Conservation (phyloP, 2,888 invertebrate genomes). For the Polydrusus tereticollis region DNA sequence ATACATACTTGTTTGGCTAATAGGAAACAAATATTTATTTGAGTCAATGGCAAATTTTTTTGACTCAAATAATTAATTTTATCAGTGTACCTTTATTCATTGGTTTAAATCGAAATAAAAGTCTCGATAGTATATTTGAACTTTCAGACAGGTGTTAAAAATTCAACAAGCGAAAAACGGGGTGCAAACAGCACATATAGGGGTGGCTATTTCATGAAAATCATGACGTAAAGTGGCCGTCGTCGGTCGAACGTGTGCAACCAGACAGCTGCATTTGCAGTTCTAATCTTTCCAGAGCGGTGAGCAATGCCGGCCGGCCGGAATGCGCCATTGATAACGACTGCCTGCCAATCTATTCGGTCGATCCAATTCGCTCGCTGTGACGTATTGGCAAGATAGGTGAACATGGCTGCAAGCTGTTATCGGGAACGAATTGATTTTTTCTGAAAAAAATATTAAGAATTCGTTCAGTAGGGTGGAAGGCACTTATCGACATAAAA, state of each 20-base stretch:
- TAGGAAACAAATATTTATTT: too few species aligned
- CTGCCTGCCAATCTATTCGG: slow-evolving; percentile 22
- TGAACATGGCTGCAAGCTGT: background rate
- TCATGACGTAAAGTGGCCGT: slow-evolving; percentile 14
- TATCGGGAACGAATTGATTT: slow-evolving; percentile 5
- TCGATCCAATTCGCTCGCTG: slow-evolving; percentile 23
- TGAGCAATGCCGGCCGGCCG: slow-evolving; percentile 22
- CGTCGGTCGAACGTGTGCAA: slow-evolving; percentile 19
- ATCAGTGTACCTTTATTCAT: too few species aligned
- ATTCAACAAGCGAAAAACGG: slow-evolving; percentile 20
- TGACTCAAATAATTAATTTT: too few species aligned
- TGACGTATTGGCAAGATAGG: slow-evolving; percentile 25
- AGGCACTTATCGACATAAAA: too few species aligned
- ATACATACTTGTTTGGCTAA: too few species aligned
- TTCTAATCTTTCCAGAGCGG: slow-evolving; percentile 32
- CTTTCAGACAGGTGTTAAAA: slow-evolving; percentile 11
- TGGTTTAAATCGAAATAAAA: too few species aligned
- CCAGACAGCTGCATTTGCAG: slow-evolving; percentile 34
- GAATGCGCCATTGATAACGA: slow-evolving; percentile 27
- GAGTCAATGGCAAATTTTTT: too few species aligned
- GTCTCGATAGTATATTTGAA: background rate
- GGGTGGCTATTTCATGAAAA: slow-evolving; percentile 8
- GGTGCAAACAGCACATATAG: slow-evolving; percentile 1
- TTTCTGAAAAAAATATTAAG: too few species aligned
- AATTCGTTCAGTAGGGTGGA: too few species aligned